Conservation (phyloP, 2,888 invertebrate genomes). For the Cyclophora albipunctata region DNA sequence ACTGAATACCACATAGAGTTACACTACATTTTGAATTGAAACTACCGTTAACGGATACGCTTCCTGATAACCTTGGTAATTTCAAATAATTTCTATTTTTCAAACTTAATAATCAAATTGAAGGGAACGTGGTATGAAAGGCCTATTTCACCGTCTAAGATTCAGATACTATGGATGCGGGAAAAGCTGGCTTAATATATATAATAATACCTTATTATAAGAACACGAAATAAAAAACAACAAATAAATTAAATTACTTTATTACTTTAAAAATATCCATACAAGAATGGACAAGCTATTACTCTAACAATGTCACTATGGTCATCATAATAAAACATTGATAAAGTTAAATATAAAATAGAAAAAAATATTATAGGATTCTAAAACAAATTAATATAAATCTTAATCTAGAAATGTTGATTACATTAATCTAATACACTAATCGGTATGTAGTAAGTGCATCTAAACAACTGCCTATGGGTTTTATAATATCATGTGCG, state of each 20-base stretch:
- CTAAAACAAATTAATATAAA: conserved; percentile 54
- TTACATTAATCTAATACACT: conserved; percentile 44
- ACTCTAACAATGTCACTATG: conserved; percentile 53
- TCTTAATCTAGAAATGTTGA: conserved; percentile 44
- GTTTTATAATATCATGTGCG: conserved; percentile 5
- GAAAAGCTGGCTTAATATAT: too few relatives aligned
- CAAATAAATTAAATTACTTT: conserved; percentile 46
- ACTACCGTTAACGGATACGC: too few relatives aligned
- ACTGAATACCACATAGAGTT: too few relatives aligned
- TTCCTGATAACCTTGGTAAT: too few relatives aligned
- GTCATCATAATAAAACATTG: conserved; percentile 56
- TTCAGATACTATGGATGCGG: too few relatives aligned
- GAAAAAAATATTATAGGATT: conserved; percentile 58
- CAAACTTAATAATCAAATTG: too few relatives aligned
- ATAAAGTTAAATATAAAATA: conserved; percentile 57
- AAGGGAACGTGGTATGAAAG: too few relatives aligned
- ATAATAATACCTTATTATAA: too few relatives aligned
- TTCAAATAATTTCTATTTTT: too few relatives aligned
- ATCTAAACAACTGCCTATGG: conserved; percentile 18
- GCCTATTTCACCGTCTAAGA: too few relatives aligned
- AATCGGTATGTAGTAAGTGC: conserved; percentile 17
- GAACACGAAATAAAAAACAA: conserved; percentile 9
- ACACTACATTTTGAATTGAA: too few relatives aligned
- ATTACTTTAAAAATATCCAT: conserved; percentile 48
- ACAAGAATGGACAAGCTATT: conserved; percentile 57